Conservation (phyloP, 2,113 vertebrate species). For the Planiliza haematocheilus region DNA sequence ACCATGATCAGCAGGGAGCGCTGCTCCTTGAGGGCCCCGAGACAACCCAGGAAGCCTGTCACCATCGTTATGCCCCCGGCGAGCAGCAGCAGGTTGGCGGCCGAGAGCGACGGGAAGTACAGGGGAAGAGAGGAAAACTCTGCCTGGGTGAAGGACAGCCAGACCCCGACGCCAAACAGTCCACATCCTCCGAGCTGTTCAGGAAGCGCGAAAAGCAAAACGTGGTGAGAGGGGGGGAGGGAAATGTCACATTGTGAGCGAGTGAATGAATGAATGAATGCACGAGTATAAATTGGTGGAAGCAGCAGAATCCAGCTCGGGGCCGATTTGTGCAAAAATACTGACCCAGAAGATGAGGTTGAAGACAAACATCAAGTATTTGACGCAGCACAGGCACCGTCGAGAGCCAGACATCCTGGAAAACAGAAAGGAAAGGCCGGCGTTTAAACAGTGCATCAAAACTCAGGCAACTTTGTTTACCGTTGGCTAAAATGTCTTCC, state of each 20-base stretch:
- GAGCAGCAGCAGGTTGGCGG: conserved; percentile 86
- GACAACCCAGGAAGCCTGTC: conserved; percentile 89
- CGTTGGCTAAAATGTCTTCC: too few relatives aligned
- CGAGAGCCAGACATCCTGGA: conserved; percentile 79
- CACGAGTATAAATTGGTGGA: not conserved
- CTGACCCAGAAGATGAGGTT: conserved; percentile 91
- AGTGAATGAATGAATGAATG: conserved; percentile 8
- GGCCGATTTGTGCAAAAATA: conserved; percentile 29
- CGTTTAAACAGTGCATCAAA: not conserved
- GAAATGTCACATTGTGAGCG: not conserved
- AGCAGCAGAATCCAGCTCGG: too few relatives aligned
- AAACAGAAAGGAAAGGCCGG: conserved; percentile 17
- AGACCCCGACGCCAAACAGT: conserved; percentile 87
- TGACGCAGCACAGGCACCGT: conserved; percentile 85
- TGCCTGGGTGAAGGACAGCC: conserved; percentile 88
- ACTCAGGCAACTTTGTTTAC: not conserved
- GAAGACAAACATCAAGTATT: conserved; percentile 89
- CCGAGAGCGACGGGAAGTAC: conserved; percentile 88
- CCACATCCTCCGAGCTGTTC: conserved; percentile 88
- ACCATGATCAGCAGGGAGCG: conserved; percentile 87
- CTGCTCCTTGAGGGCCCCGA: conserved; percentile 88
- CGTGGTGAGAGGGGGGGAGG: not conserved
- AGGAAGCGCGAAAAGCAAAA: conserved; percentile 7
- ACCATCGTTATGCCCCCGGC: conserved; percentile 89
- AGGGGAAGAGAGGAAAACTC: conserved; percentile 87